A percentile compares a stretch with the other conserved stretches of the same genome.
Conservation (phyloP, 2,888 invertebrate species). For the Drosophila paranaensis region DNA sequence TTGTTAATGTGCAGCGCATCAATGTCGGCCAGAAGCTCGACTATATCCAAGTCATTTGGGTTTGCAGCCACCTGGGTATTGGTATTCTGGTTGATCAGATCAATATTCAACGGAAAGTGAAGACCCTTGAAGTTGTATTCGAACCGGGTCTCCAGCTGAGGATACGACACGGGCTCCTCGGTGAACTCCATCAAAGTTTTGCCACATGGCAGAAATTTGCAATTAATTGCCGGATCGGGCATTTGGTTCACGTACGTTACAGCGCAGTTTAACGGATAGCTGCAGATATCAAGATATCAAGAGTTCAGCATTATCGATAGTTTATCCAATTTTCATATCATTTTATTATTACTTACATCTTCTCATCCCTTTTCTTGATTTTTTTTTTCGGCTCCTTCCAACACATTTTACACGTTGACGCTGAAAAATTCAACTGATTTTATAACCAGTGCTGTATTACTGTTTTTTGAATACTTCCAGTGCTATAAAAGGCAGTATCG, state of each 20-base stretch:
- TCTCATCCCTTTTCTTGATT: neutral
- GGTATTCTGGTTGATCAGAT: conserved; percentile 34
- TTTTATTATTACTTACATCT: neutral
- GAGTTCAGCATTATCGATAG: no score
- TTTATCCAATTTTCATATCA: neutral
- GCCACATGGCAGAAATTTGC: conserved; percentile 53
- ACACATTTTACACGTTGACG: neutral
- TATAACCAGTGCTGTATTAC: neutral
- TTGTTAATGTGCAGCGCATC: conserved; percentile 20
- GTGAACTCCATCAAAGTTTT: conserved; percentile 40
- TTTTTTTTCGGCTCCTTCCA: neutral
- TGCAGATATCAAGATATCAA: neutral
- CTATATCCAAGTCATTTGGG: conserved; percentile 24
- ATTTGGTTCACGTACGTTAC: conserved; percentile 23
- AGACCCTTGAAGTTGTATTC: conserved; percentile 43
- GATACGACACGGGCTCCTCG: conserved; percentile 33
- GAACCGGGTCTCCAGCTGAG: conserved; percentile 29
- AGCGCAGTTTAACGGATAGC: conserved; percentile 34
- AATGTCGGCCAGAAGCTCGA: conserved; percentile 29
- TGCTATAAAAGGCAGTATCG: neutral
- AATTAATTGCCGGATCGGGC: conserved; percentile 34
- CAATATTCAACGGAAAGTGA: conserved; percentile 50
- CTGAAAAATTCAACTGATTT: neutral
- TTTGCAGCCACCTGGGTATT: conserved; percentile 2
- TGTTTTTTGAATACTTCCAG: neutral